Conservation (phyloP, 2,113 vertebrate species). For the Microcebus ravelobensis region DNA sequence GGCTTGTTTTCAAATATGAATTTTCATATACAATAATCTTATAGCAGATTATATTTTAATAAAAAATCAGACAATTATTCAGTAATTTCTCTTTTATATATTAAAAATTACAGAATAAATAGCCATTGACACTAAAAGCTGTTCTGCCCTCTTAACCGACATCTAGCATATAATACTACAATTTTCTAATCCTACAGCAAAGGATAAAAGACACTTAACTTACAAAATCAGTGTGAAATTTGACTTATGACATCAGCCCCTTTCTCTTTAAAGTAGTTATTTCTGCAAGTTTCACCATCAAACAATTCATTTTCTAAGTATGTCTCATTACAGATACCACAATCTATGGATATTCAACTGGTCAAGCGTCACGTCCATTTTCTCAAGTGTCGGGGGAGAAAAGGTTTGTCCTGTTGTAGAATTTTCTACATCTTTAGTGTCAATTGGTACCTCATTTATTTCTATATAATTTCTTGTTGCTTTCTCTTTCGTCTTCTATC, state of each 20-base stretch:
- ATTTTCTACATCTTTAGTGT: not conserved
- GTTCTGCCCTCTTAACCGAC: conserved; percentile 37
- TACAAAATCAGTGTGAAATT: conserved; percentile 46
- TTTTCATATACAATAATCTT: conserved; percentile 58
- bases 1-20: conserved; percentile 64
- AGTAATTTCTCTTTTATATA: conserved; percentile 57
- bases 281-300: not conserved
- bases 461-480: not conserved
- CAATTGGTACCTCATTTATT: not conserved
- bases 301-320: not conserved
- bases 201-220: conserved; percentile 16
- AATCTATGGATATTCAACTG: not conserved
- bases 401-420: not conserved
- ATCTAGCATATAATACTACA: conserved; percentile 23
- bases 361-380: not conserved
- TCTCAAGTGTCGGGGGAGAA: not conserved
- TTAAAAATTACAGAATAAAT: conserved; percentile 54
- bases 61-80: conserved; percentile 58
- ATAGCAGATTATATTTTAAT: conserved; percentile 51
- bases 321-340: not conserved
- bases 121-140: conserved; percentile 24
- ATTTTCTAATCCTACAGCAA: conserved; percentile 38
- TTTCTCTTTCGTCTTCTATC: not conserved
- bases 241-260: not conserved
- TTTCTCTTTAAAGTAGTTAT: conserved; percentile 18